phyloP scores from a whole-genome alignment of 2,888 invertebrate genomes.

The Pegoplata infirma region DNA sequence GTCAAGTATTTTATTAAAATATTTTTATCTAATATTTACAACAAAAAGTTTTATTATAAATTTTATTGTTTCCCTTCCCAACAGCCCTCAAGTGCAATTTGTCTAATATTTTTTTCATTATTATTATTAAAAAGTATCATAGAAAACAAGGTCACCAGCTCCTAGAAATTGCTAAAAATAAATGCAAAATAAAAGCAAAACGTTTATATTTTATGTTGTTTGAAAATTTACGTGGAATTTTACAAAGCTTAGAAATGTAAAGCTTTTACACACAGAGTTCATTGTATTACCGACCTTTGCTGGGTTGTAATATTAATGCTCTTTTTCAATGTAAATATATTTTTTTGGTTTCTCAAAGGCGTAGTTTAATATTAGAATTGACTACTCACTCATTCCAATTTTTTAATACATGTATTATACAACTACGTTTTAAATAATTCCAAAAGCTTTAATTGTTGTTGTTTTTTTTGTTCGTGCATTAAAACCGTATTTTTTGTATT shows the following conservation, averaged over 20 bases:
- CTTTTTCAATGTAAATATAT: slow-evolving; percentile 34
- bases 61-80: neutral
- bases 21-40: neutral
- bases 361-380: slow-evolving; percentile 16
- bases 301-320: slow-evolving; percentile 25
- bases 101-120: neutral
- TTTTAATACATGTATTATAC: no score
- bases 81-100: neutral
- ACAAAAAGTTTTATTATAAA: neutral
- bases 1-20: neutral
- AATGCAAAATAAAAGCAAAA: slow-evolving; percentile 19
- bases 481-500: neutral
- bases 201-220: neutral
- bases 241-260: neutral
- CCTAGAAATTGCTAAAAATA: slow-evolving; percentile 58
- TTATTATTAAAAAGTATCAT: slow-evolving; percentile 28
- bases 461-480: slow-evolving; percentile 18
- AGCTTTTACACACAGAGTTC: slow-evolving; percentile 59
- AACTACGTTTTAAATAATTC: slow-evolving; percentile 4
- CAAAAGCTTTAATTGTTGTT: slow-evolving; percentile 35
- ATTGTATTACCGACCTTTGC: slow-evolving; percentile 61
- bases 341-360: slow-evolving; percentile 11
- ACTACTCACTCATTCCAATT: neutral
- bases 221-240: neutral
- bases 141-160: slow-evolving; percentile 62